Evolutionary conservation across 2,113 vertebrate genomes (phyloP).

Genomic region (Channa maculata): DNA sequence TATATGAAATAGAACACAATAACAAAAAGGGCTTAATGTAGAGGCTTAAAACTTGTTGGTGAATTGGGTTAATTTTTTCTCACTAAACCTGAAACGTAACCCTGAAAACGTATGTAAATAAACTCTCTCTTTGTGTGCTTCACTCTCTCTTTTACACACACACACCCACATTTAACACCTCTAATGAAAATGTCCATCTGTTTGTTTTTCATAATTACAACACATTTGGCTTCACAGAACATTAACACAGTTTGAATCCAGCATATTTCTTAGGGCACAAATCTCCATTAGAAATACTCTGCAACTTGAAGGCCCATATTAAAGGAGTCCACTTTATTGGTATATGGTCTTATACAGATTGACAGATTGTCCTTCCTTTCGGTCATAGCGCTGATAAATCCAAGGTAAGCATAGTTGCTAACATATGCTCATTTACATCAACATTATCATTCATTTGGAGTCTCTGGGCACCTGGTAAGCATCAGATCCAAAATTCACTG

Average conservation of each 20-base stretch:
- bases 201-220: slow-evolving; percentile 68
- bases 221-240: slow-evolving; percentile 64
- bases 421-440: no score
- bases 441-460: no score
- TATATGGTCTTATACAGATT: neutral
- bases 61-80: neutral
- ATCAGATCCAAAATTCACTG: no score
- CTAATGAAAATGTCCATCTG: slow-evolving; percentile 68
- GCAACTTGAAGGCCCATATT: slow-evolving; percentile 22
- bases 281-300: slow-evolving; percentile 36
- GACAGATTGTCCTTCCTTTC: neutral
- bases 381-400: no score
- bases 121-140: neutral
- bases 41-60: slow-evolving; percentile 9
- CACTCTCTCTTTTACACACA: slow-evolving; percentile 7
- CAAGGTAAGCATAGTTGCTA: no score
- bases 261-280: slow-evolving; percentile 50
- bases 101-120: slow-evolving; percentile 3
- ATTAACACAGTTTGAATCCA: slow-evolving; percentile 59
- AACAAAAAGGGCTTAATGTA: neutral
- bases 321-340: slow-evolving; percentile 5
- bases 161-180: slow-evolving; percentile 32
- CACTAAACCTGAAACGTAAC: slow-evolving; percentile 12
- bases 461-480: no score
- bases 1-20: neutral